Conservation (phyloP, 2,113 vertebrate genomes). For the Zapornia atra region DNA sequence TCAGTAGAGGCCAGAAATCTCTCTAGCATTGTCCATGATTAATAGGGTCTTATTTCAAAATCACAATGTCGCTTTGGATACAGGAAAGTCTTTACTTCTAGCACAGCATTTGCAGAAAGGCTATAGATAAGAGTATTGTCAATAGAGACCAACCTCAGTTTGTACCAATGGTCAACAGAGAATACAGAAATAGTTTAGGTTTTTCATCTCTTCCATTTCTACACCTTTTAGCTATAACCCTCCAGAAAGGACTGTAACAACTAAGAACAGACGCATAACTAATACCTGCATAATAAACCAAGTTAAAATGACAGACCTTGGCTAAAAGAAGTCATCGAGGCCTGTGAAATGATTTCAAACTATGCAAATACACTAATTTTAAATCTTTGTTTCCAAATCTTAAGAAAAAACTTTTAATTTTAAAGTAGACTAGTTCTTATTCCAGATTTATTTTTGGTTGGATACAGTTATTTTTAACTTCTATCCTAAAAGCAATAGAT, state of each 20-base stretch:
- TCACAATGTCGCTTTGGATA: neutral
- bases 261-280: neutral
- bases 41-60: neutral
- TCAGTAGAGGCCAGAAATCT: neutral
- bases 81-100: neutral
- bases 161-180: neutral
- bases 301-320: neutral
- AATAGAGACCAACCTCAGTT: neutral
- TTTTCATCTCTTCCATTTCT: neutral
- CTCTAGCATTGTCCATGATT: neutral
- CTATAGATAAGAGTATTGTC: neutral
- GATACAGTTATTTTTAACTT: slow-evolving; percentile 6
- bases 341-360: neutral
- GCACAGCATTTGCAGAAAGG: neutral
- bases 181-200: neutral
- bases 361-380: neutral
- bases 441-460: neutral
- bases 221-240: neutral
- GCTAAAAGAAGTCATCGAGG: neutral
- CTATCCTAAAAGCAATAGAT: neutral
- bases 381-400: neutral
- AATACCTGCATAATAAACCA: neutral
- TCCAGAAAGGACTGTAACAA: neutral
- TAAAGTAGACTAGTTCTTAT: neutral
- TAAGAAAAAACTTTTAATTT: neutral